A percentile compares a stretch with the other conserved stretches of the same genome.
Evolutionary conservation across 2,888 invertebrate species (phyloP).

Genomic region (Ophraella communa): DNA sequence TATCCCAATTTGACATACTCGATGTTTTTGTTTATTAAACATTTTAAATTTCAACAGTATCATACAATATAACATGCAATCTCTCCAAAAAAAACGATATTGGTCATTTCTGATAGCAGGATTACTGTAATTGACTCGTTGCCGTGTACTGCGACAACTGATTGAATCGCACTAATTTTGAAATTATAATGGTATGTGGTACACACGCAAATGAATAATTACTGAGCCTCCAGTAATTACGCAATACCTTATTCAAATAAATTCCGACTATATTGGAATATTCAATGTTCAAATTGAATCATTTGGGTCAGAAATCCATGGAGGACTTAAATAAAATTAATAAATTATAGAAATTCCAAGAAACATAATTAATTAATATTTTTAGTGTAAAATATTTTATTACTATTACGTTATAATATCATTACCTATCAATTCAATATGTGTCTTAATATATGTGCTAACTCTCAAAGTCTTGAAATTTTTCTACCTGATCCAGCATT

Average conservation of each 20-base stretch:
- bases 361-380: neutral
- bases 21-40: neutral
- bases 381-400: too few relatives aligned
- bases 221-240: conserved; percentile 7
- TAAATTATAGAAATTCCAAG: too few relatives aligned
- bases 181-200: conserved; percentile 4
- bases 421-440: too few relatives aligned
- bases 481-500: too few relatives aligned
- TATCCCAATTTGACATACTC: neutral
- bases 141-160: conserved; percentile 5
- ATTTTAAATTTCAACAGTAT: neutral
- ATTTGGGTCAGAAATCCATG: neutral
- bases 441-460: too few relatives aligned
- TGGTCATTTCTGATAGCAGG: neutral
- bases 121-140: conserved; percentile 14
- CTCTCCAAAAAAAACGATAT: neutral
- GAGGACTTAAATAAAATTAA: too few relatives aligned
- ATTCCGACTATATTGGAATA: neutral
- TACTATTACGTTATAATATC: too few relatives aligned
- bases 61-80: neutral
- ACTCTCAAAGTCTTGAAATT: too few relatives aligned
- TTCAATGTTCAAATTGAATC: neutral
- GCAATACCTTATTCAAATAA: neutral
- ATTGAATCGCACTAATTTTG: conserved; percentile 21
- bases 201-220: conserved; percentile 25